phyloP scores from a whole-genome alignment of 2,888 invertebrate genomes.

The Drosophila aldrichi region DNA sequence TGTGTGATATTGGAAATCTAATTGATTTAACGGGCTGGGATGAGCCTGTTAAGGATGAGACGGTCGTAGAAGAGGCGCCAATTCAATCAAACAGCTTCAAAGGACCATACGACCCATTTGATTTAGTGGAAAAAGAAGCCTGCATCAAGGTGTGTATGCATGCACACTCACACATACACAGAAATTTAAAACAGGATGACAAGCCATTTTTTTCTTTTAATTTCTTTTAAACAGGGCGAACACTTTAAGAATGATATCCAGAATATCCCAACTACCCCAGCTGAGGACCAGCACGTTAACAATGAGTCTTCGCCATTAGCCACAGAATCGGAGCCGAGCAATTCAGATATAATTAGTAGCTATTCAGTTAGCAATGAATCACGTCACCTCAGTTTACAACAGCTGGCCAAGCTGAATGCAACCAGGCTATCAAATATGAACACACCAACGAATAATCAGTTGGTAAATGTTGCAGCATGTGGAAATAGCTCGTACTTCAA shows the following conservation, averaged over 20 bases:
- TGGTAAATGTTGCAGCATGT: slow-evolving; percentile 3
- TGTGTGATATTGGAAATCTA: slow-evolving; percentile 61
- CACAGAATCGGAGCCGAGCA: slow-evolving; percentile 25
- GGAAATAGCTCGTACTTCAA: slow-evolving; percentile 28
- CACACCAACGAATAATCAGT: slow-evolving; percentile 31
- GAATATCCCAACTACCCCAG: not conserved
- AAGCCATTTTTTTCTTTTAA: not conserved
- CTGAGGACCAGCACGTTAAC: slow-evolving; percentile 32
- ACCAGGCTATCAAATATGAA: slow-evolving; percentile 15
- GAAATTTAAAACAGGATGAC: not conserved
- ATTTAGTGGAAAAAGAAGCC: slow-evolving; percentile 64
- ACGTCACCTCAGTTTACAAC: slow-evolving; percentile 40
- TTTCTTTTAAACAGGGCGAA: slow-evolving; percentile 39
- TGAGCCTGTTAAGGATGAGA: slow-evolving; percentile 45
- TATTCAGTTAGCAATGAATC: not conserved
- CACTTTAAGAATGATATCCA: slow-evolving; percentile 17
- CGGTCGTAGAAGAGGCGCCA: slow-evolving; percentile 20
- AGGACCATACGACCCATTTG: slow-evolving; percentile 72
- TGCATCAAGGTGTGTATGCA: slow-evolving; percentile 56
- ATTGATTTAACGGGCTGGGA: slow-evolving; percentile 59
- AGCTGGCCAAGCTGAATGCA: slow-evolving; percentile 59
- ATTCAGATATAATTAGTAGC: slow-evolving; percentile 3
- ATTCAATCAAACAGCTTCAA: slow-evolving; percentile 40
- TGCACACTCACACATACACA: not conserved
- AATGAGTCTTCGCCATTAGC: slow-evolving; percentile 59